Base-by-base conservation (phyloP, 2,888 invertebrate genomes). In the Gisinianus flammeolus region DNA sequence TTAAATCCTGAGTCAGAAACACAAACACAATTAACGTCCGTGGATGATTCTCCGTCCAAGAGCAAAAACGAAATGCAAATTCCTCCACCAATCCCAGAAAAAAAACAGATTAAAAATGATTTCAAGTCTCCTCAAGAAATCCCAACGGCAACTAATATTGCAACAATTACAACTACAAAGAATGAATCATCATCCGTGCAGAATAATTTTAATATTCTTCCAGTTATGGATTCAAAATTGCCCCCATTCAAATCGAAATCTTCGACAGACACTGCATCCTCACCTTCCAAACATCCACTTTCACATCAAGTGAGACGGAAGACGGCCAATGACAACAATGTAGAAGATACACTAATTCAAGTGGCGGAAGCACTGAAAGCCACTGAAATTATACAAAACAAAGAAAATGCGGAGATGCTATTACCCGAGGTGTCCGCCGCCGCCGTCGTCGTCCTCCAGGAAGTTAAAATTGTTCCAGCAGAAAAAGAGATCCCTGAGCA, bases 1-100 rank as follows among this genome's bases (percentile, higher is more conserved):
- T n/a, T n/a, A n/a, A n/a, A n/a, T n/a, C n/a, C n/a, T n/a, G n/a
- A n/a, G n/a, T n/a, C n/a, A n/a, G n/a, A n/a, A n/a, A 44, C 44
- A 35, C 5, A 8, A 35, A 35, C 35, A 44, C 12, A 12, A 19
- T 16, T 19, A 12, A 6, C 12, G 2, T 44, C 44, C 44, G 6
- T 44, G 22, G 24, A n/a, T 10, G 56, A 12, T 10, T 4, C 19
- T 10, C 8, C 8, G 4, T 5, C 4, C 19, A 56, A 6, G 6
- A 5, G 56, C 19, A 12, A 56, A 12, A 12, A 12, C n/a, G 12
- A 16, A 44, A 19, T 67, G 24, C 56, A 76, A n/a, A 28, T 28
- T 31, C 76, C 76, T 54, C 76, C 70, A 24, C 70, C 76, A 16
- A 16, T 70, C 2, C 70, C 69, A n/a, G 58, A 76, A 35, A 76